These are phyloP conservation scores for Karalla daura DNA, from an alignment of 2,797 vertebrate genomes.

Conservation along the genomic window DNA sequence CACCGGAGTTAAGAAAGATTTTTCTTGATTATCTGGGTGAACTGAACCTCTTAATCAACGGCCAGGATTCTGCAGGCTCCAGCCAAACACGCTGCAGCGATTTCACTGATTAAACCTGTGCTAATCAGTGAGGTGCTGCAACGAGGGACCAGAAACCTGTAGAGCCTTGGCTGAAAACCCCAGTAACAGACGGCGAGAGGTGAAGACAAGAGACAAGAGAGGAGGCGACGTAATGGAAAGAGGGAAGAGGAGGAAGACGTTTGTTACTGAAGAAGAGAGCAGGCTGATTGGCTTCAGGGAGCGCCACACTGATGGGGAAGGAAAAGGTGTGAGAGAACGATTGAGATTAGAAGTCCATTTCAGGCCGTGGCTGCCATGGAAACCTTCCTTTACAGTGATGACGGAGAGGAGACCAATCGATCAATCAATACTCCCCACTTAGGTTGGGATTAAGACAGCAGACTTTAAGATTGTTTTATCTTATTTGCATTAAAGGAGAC, in stretches of 20 bases:
- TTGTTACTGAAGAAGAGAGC: constrained; percentile 34
- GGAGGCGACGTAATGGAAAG: constrained; percentile 8
- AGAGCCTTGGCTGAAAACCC: constrained; percentile 32
- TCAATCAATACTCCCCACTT: neutral
- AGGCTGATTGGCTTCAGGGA: constrained; percentile 20
- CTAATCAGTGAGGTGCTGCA: constrained; percentile 41
- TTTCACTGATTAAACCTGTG: constrained; percentile 37
- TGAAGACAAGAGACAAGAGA: constrained; percentile 30
- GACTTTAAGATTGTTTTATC: no score
- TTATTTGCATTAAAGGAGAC: no score
- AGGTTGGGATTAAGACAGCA: no score
- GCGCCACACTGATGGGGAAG: constrained; percentile 24
- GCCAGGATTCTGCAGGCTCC: constrained; percentile 24
- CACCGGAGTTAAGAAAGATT: neutral
- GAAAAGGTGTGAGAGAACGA: constrained; percentile 27
- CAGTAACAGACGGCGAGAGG: constrained; percentile 22
- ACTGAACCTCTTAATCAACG: constrained; percentile 24
- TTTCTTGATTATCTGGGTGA: constrained; percentile 18
- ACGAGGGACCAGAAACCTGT: constrained; percentile 23
- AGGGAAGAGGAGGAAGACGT: constrained; percentile 27
- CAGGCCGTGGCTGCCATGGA: constrained; percentile 60
- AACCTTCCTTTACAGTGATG: constrained; percentile 47
- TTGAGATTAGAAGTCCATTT: constrained; percentile 33
- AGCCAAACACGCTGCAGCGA: constrained; percentile 28
- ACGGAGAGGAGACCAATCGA: constrained; percentile 9